These are phyloP conservation scores for Carabus problematicus DNA, from an alignment of 2,888 invertebrate species.

Conservation along the genomic window DNA sequence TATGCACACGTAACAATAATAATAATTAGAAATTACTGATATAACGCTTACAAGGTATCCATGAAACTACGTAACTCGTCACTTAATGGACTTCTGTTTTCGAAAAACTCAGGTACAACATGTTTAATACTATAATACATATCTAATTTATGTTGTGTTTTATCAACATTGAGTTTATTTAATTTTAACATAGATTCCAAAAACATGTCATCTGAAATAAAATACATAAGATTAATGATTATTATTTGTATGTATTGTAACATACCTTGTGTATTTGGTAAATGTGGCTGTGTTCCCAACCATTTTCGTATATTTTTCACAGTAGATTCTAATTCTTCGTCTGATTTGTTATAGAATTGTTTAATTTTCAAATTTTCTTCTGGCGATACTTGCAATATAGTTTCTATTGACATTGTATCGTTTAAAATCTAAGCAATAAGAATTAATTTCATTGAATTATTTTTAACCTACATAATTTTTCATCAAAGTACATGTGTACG, in stretches of 20 bases:
- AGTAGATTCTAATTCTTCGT: background rate
- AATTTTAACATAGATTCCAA: slow-evolving; percentile 19
- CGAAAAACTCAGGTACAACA: slow-evolving; percentile 17
- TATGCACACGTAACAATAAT: background rate
- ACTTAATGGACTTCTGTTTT: slow-evolving; percentile 6
- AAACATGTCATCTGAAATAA: slow-evolving; percentile 9
- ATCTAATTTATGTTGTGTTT: slow-evolving; percentile 7
- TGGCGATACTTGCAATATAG: slow-evolving; percentile 8
- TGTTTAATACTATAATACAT: slow-evolving; percentile 16
- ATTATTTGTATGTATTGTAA: background rate
- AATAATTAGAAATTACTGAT: background rate
- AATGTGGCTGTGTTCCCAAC: slow-evolving; percentile 8
- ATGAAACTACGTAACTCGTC: slow-evolving; percentile 2
- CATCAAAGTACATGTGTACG: no score
- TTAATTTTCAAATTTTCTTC: slow-evolving; percentile 8
- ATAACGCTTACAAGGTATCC: slow-evolving; percentile 14
- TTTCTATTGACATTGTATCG: background rate
- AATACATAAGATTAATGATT: background rate
- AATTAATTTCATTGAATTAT: background rate
- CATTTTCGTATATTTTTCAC: slow-evolving; percentile 7
- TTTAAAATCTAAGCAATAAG: background rate
- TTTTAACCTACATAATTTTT: no score
- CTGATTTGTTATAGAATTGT: slow-evolving; percentile 4
- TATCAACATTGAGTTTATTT: slow-evolving; percentile 18
- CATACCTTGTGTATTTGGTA: slow-evolving; percentile 15